Percentiles rank a stretch among this genome's conserved stretches.
Conservation (phyloP, 2,888 invertebrate species). For the Orthosia gothica region DNA sequence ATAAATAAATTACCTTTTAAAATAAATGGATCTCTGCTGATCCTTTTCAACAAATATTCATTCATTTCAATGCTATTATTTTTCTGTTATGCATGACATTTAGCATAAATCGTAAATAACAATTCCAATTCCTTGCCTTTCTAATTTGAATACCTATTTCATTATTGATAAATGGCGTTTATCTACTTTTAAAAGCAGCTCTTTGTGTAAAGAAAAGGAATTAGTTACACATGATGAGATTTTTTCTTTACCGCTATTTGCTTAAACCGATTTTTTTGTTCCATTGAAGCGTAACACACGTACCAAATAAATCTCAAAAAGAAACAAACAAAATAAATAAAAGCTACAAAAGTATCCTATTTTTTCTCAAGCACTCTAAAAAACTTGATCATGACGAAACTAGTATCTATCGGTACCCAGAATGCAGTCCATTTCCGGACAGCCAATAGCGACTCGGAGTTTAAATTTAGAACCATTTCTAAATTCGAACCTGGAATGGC, state of each 20-base stretch:
- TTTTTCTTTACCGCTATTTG: slow-evolving; percentile 23
- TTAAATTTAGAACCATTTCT: slow-evolving; percentile 79
- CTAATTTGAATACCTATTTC: slow-evolving; percentile 21
- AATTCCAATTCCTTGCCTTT: slow-evolving; percentile 20
- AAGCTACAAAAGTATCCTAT: slow-evolving; percentile 25
- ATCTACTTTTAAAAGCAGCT: slow-evolving; percentile 10
- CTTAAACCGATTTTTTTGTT: slow-evolving; percentile 28
- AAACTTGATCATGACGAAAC: slow-evolving; percentile 64
- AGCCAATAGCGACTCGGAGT: slow-evolving; percentile 68
- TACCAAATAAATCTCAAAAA: slow-evolving; percentile 57
- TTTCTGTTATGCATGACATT: slow-evolving; percentile 4
- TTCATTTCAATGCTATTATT: slow-evolving; percentile 23
- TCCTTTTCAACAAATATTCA: not conserved
- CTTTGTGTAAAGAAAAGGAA: slow-evolving; percentile 17
- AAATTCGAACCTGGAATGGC: slow-evolving; percentile 63
- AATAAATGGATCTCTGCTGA: not conserved
- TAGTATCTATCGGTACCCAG: slow-evolving; percentile 70
- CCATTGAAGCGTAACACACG: slow-evolving; percentile 47
- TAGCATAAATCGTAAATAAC: slow-evolving; percentile 4
- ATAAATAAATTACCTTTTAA: not conserved
- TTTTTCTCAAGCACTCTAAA: slow-evolving; percentile 58
- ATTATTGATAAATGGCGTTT: slow-evolving; percentile 24
- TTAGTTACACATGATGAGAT: slow-evolving; percentile 36
- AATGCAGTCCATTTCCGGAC: slow-evolving; percentile 82
- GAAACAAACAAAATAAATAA: slow-evolving; percentile 38